Evolutionary conservation across 35 echinoderm and acorn worm genomes (phyloP).

Genomic region (Nesometra sesokonis): DNA sequence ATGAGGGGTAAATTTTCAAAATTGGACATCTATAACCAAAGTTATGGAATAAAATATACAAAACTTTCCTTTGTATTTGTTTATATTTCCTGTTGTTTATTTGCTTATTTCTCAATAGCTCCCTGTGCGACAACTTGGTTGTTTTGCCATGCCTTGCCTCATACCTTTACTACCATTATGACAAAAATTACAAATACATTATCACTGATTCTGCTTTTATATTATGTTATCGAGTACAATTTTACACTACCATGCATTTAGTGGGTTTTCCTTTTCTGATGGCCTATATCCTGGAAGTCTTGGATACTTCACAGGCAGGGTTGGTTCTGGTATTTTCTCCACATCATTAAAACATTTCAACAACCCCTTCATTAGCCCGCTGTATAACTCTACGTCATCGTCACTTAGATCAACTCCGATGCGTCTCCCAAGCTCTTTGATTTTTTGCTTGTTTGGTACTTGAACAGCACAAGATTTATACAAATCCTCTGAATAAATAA

Average conservation of each 20-base stretch:
- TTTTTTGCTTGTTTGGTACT: background rate
- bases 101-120: no score
- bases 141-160: no score
- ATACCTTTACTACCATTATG: no score
- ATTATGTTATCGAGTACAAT: no score
- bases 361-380: constrained; percentile 12
- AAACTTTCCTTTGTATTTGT: no score
- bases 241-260: constrained; percentile 92
- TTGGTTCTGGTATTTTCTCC: constrained; percentile 49
- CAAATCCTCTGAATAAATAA: background rate
- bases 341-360: constrained; percentile 16
- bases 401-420: background rate
- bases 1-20: no score
- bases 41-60: no score
- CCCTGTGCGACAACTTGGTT: no score
- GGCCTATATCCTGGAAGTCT: constrained; percentile 58
- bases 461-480: background rate
- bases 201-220: no score
- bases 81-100: no score
- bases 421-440: background rate
- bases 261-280: constrained; percentile 33
- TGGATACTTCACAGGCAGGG: constrained; percentile 70
- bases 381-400: background rate
- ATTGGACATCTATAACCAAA: no score
- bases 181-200: no score